These are phyloP conservation scores for Lagria hirta DNA, from an alignment of 2,888 invertebrate species.

Conservation along the genomic window DNA sequence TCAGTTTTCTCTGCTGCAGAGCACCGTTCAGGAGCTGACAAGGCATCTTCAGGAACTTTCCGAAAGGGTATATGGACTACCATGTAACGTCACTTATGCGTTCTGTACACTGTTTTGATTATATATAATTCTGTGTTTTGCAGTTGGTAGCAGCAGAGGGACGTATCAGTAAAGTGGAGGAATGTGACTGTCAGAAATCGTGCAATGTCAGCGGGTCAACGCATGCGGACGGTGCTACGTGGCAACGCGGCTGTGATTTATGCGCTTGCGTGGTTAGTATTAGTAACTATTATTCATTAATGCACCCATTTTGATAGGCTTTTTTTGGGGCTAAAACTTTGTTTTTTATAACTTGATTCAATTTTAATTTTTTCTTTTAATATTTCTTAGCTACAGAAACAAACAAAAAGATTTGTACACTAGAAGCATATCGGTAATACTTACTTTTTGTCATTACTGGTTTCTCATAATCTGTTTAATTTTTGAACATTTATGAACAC, in stretches of 20 bases:
- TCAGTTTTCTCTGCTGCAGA: slow-evolving; percentile 81
- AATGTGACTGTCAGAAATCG: slow-evolving; percentile 89
- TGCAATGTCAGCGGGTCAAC: slow-evolving; percentile 80
- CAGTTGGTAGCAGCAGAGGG: slow-evolving; percentile 82
- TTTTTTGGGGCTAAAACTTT: no score
- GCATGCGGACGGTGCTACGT: slow-evolving; percentile 80
- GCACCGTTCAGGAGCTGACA: slow-evolving; percentile 78
- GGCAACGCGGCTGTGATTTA: slow-evolving; percentile 83
- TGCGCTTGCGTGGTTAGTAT: slow-evolving; percentile 81
- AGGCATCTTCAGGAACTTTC: slow-evolving; percentile 79
- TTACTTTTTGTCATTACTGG: no score
- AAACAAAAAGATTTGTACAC: no score
- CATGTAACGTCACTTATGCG: slow-evolving; percentile 54
- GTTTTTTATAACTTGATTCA: no score
- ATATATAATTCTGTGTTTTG: slow-evolving; percentile 50
- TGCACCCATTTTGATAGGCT: slow-evolving; percentile 9
- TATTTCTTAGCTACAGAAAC: no score
- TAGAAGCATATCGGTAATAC: no score
- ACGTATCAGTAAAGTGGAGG: slow-evolving; percentile 75
- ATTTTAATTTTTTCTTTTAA: slow-evolving; percentile 6
- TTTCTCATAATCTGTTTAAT: no score
- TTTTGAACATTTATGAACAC: no score
- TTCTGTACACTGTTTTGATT: slow-evolving; percentile 51
- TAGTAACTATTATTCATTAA: slow-evolving; percentile 3
- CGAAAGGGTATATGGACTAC: slow-evolving; percentile 71